phyloP scores from a whole-genome alignment of 2,888 invertebrate genomes.

The Ectemnius cavifrons region DNA sequence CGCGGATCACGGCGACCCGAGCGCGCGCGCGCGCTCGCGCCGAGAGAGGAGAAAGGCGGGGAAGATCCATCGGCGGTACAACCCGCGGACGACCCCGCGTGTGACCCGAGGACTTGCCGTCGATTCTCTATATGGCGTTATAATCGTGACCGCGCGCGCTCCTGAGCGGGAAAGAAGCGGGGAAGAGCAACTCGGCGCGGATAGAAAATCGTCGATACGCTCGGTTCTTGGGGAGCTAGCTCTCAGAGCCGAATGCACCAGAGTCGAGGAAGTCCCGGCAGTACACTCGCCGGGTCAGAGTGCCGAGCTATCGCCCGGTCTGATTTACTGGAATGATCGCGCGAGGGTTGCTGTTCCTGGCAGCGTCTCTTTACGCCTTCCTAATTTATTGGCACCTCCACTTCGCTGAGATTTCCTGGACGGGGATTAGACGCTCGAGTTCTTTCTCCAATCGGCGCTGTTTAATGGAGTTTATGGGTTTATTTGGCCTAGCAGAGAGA shows the following conservation, averaged over 20 bases:
- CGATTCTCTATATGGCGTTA: constrained; percentile 59
- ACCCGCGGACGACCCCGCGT: constrained; percentile 57
- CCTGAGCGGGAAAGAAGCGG: constrained; percentile 21
- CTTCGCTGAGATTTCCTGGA: not conserved
- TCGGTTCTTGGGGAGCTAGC: constrained; percentile 10
- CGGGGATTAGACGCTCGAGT: constrained; percentile 1
- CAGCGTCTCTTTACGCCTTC: constrained; percentile 9
- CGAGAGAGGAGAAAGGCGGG: constrained; percentile 14
- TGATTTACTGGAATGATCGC: constrained; percentile 8
- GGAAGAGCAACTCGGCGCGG: constrained; percentile 19
- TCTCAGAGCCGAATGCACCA: constrained; percentile 14
- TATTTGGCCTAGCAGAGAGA: not conserved
- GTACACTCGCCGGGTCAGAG: constrained; percentile 6
- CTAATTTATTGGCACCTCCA: constrained; percentile 4
- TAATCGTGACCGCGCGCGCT: constrained; percentile 54
- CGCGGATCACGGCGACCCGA: constrained; percentile 14
- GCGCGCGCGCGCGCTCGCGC: not conserved
- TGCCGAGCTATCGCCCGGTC: constrained; percentile 5
- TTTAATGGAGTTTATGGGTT: constrained; percentile 9
- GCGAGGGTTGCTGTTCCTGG: constrained; percentile 9
- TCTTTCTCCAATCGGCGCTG: constrained; percentile 1
- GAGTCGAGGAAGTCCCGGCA: constrained; percentile 4
- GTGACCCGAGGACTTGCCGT: constrained; percentile 54
- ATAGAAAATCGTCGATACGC: constrained; percentile 49
- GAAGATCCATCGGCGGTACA: constrained; percentile 36